Conservation (phyloP, 1,140 invertebrate genomes). For the Araneus ventricosus region DNA sequence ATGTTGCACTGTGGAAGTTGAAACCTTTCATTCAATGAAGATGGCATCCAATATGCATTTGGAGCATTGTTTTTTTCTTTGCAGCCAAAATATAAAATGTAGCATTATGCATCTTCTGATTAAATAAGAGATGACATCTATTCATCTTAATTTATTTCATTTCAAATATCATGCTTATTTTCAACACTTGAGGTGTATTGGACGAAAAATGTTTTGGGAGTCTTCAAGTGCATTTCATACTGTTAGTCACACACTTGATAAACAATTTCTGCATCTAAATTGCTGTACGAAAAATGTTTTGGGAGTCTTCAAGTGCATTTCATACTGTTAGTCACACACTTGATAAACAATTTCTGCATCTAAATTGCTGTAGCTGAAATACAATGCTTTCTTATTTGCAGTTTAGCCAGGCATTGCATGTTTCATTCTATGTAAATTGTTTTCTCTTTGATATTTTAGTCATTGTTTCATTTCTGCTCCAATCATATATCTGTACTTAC, state of each 20-base stretch:
- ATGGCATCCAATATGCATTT: too few relatives aligned
- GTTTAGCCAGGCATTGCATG: constrained; percentile 17
- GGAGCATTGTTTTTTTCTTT: neutral
- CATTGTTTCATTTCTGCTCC: constrained; percentile 46
- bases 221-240: constrained; percentile 10
- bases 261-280: neutral
- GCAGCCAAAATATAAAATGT: neutral
- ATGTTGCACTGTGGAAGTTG: neutral
- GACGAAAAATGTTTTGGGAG: neutral
- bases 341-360: neutral
- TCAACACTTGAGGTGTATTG: constrained; percentile 3
- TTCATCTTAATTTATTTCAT: constrained; percentile 51
- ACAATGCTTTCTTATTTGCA: constrained; percentile 8
- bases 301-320: constrained; percentile 1
- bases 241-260: neutral
- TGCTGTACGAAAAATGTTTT: neutral
- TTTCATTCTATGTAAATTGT: constrained; percentile 34
- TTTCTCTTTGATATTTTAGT: constrained; percentile 31
- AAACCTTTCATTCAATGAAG: neutral
- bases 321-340: constrained; percentile 1
- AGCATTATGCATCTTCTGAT: neutral
- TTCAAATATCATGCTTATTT: constrained; percentile 26
- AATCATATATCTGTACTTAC: constrained; percentile 61
- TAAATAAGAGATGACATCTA: constrained; percentile 28
- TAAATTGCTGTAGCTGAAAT: neutral